Evolutionary conservation across 2,888 invertebrate genomes (phyloP), one percentile per base, ranked within the genome.

Genomic region (Eumacrocentrus americanus): DNA sequence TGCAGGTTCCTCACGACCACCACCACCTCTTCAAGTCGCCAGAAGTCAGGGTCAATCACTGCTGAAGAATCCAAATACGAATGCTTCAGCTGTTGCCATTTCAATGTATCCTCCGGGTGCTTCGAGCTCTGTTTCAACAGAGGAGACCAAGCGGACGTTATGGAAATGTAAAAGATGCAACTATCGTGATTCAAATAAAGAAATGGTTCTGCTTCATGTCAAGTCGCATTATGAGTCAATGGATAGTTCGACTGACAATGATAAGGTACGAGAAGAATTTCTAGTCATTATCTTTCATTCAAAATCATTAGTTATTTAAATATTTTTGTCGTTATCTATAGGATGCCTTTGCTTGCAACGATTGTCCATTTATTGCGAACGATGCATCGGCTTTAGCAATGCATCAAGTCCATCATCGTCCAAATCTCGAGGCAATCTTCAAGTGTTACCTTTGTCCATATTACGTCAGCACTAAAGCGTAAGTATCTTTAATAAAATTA

Each of bases 141-240:
- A 81, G 72, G 87, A 83, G 72, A 84, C 85, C 40, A 91, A 90
- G 81, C 88, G 89, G 73, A 91, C 91, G 11, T 82, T 90, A 70
- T 94, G 94, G 90, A 92, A 93, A 78, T 96, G 95, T 81, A 93
- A 93, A 81, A 91, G 91, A 76, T 96, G 95, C 81, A 88, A 90
- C 77, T 95, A 91, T 71, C 88, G 89, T 70, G 86, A 89, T 78
- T 83, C 84, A 20, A 88, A 86, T 70, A 85, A 87, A 50, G 88
- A 88, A 56, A 84, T 86, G 18, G 86, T 90, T 1, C 79, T 89
- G 65, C 82, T 84, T 12, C 90, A 90, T 69, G 89, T 90, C 1
- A 87, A 88, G 70, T 84, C 85, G 29, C 89, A 89, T 72, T 89
- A 89, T 69, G 81, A 76, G 16, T 51, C 76, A 48, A 78, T 82